These are phyloP conservation scores for Spizella passerina DNA, from an alignment of 2,797 vertebrate species.

Conservation along the genomic window DNA sequence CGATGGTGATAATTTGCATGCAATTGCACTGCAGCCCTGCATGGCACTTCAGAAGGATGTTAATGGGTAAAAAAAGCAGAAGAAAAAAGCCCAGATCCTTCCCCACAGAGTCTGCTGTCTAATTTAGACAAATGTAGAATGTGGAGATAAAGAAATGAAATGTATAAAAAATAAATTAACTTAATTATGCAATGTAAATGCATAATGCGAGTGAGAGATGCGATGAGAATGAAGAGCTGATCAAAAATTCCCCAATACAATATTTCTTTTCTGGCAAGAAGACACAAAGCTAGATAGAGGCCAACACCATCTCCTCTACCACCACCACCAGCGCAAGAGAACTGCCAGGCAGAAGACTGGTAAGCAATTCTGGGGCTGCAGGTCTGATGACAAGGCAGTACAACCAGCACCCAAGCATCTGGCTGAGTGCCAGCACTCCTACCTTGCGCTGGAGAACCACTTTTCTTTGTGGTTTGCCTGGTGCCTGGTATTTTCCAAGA, in stretches of 20 bases:
- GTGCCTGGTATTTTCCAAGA: slow-evolving; percentile 75
- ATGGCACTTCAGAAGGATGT: background rate
- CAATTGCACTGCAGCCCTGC: background rate
- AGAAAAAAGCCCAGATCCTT: background rate
- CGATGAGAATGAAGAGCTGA: slow-evolving; percentile 19
- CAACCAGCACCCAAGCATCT: slow-evolving; percentile 60
- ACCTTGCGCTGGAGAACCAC: slow-evolving; percentile 74
- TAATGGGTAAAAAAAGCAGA: background rate
- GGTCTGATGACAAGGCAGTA: slow-evolving; percentile 5
- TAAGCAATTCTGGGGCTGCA: slow-evolving; percentile 65
- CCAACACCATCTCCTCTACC: slow-evolving; percentile 3
- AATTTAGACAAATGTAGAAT: background rate
- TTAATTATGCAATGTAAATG: slow-evolving; percentile 2
- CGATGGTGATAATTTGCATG: background rate
- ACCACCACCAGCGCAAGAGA: slow-evolving; percentile 22
- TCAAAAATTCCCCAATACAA: slow-evolving; percentile 22
- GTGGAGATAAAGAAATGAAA: background rate
- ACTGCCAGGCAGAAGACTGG: slow-evolving; percentile 62
- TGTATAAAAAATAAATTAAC: background rate
- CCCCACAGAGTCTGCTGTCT: background rate
- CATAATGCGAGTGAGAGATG: background rate
- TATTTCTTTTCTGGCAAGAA: slow-evolving; percentile 27
- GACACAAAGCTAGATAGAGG: slow-evolving; percentile 43
- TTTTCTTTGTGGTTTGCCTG: slow-evolving; percentile 78
- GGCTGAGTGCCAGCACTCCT: slow-evolving; percentile 63